These are phyloP conservation scores for Watsonalla binaria DNA, from an alignment of 2,888 invertebrate species.

Conservation along the genomic window DNA sequence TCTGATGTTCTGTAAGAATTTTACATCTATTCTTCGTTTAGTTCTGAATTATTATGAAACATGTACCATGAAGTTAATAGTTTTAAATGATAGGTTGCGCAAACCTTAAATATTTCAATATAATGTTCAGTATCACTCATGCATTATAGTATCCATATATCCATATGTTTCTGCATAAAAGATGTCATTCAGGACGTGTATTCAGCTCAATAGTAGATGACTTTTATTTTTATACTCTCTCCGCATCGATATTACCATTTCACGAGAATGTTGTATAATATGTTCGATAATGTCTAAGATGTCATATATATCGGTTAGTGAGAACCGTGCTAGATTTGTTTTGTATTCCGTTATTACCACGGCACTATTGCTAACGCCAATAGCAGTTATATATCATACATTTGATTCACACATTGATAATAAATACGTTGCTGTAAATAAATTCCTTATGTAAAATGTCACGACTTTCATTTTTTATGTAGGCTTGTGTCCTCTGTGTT, in stretches of 20 bases:
- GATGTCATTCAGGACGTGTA: too few relatives aligned
- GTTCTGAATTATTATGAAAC: too few relatives aligned
- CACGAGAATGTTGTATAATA: not conserved
- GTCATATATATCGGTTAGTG: not conserved
- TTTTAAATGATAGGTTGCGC: too few relatives aligned
- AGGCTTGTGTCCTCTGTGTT: conserved; percentile 11
- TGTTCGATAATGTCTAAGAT: not conserved
- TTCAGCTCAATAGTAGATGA: not conserved
- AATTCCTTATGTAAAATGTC: conserved; percentile 2
- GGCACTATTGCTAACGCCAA: not conserved
- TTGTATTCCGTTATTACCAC: too few relatives aligned
- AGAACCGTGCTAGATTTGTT: not conserved
- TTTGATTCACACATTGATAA: not conserved
- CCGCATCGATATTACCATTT: not conserved
- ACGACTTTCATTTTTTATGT: conserved; percentile 7
- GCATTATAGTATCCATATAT: too few relatives aligned
- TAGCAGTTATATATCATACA: not conserved
- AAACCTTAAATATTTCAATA: too few relatives aligned
- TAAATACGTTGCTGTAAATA: conserved; percentile 8
- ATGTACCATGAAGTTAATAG: too few relatives aligned
- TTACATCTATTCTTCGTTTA: too few relatives aligned
- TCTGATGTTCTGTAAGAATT: too few relatives aligned
- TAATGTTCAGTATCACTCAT: too few relatives aligned
- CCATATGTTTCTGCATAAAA: too few relatives aligned
- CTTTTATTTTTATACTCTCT: not conserved